Percentiles rank a stretch among this genome's conserved stretches.
phyloP scores from a whole-genome alignment of 2,113 vertebrate genomes.

The Etia nguti region DNA sequence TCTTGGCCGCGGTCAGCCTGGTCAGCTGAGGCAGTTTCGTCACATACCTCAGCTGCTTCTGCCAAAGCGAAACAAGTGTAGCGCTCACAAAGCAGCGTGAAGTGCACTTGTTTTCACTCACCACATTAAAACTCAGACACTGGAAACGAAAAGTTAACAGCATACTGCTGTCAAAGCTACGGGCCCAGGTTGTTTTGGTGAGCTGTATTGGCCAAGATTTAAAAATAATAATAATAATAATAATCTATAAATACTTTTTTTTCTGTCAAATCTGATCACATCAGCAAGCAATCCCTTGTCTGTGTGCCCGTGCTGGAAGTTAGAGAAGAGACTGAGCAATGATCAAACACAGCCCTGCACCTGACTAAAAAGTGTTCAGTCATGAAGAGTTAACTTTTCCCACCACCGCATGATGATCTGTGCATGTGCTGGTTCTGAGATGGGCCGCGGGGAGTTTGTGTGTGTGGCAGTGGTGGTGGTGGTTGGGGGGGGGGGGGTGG shows the following conservation, averaged over 20 bases:
- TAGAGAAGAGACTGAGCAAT: neutral
- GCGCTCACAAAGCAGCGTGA: neutral
- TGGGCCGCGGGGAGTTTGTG: slow-evolving; percentile 22
- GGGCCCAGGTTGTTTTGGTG: neutral
- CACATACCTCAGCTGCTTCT: slow-evolving; percentile 1
- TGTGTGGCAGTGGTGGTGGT: neutral
- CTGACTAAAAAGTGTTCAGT: slow-evolving; percentile 19
- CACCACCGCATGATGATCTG: slow-evolving; percentile 24
- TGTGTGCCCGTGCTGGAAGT: neutral
- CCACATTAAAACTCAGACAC: neutral
- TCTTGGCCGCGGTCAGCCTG: slow-evolving; percentile 1
- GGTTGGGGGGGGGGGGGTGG: neutral
- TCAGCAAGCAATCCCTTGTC: neutral
- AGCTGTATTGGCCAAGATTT: neutral
- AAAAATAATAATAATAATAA: neutral
- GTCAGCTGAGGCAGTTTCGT: slow-evolving; percentile 53
- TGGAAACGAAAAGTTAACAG: neutral
- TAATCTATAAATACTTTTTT: neutral
- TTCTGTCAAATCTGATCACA: neutral
- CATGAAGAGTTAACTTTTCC: slow-evolving; percentile 32
- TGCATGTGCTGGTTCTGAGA: slow-evolving; percentile 48
- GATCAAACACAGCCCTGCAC: neutral
- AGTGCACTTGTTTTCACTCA: neutral
- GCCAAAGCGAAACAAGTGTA: slow-evolving; percentile 10
- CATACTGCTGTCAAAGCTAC: neutral